phyloP scores from a whole-genome alignment of 2,113 vertebrate species.

The Lucifuga dentata region DNA sequence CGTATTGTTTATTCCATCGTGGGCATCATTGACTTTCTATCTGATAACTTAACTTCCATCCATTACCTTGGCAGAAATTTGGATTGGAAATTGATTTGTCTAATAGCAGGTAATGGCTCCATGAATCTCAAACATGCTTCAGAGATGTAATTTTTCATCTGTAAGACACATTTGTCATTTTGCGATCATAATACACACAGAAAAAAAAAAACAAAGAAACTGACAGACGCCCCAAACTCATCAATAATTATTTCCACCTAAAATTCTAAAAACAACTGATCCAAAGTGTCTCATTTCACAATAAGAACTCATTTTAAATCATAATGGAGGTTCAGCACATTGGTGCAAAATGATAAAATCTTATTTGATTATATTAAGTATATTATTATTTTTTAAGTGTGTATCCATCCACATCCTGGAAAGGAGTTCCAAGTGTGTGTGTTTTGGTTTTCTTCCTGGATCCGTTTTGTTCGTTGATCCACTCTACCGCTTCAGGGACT shows the following conservation, averaged over 20 bases:
- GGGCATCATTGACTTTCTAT: constrained; percentile 37
- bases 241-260: too few species aligned
- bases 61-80: constrained; percentile 50
- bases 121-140: constrained; percentile 46
- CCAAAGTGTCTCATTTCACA: too few species aligned
- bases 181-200: constrained; percentile 12
- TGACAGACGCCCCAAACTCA: neutral
- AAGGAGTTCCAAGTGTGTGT: neutral
- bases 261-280: too few species aligned
- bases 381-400: too few species aligned
- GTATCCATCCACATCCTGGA: too few species aligned
- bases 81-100: constrained; percentile 67
- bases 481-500: neutral
- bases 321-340: too few species aligned
- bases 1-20: too few species aligned
- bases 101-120: constrained; percentile 44
- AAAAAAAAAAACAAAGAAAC: neutral
- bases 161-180: constrained; percentile 28
- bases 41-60: constrained; percentile 49
- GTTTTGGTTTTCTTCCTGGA: neutral
- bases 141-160: constrained; percentile 42
- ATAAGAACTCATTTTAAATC: too few species aligned
- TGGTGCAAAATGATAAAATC: too few species aligned
- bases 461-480: neutral
- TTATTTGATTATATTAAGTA: too few species aligned